Conservation (phyloP, 1,140 invertebrate species). For the Leptonema lineaticorne region DNA sequence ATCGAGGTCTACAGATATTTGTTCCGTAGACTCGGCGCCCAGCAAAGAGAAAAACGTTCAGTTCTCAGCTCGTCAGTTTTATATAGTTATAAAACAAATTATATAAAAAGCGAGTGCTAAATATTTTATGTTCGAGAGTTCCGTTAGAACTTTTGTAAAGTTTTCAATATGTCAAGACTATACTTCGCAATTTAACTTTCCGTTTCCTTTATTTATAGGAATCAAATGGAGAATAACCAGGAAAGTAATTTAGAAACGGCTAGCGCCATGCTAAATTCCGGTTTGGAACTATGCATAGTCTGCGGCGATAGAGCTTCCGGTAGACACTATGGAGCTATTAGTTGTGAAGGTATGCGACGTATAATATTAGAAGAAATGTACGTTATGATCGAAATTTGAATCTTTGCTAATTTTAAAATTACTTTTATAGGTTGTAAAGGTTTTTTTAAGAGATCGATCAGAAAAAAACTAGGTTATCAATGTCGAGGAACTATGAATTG, state of each 20-base stretch:
- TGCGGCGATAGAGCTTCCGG: conserved; percentile 93
- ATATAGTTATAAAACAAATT: too few relatives aligned
- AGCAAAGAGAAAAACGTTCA: too few relatives aligned
- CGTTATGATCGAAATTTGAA: background rate
- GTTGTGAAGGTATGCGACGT: conserved; percentile 69
- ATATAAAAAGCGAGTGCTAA: too few relatives aligned
- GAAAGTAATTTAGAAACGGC: background rate
- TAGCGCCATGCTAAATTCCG: conserved; percentile 14
- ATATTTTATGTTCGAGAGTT: too few relatives aligned
- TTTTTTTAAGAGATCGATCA: conserved; percentile 89
- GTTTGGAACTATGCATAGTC: conserved; percentile 66
- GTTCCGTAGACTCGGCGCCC: too few relatives aligned
- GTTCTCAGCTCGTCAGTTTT: too few relatives aligned
- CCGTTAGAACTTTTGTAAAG: too few relatives aligned
- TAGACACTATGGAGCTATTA: conserved; percentile 91
- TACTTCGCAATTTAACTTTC: background rate
- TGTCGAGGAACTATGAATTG: conserved; percentile 94
- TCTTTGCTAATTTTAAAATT: background rate
- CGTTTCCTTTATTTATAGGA: background rate
- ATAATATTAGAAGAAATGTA: background rate
- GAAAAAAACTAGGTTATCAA: conserved; percentile 94
- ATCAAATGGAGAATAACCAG: background rate
- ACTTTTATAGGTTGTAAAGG: conserved; percentile 84
- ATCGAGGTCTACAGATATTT: too few relatives aligned
- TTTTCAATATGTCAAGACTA: too few relatives aligned